Evolutionary conservation across 2,797 vertebrate species (phyloP).

Genomic region (Poecilia velifera): DNA sequence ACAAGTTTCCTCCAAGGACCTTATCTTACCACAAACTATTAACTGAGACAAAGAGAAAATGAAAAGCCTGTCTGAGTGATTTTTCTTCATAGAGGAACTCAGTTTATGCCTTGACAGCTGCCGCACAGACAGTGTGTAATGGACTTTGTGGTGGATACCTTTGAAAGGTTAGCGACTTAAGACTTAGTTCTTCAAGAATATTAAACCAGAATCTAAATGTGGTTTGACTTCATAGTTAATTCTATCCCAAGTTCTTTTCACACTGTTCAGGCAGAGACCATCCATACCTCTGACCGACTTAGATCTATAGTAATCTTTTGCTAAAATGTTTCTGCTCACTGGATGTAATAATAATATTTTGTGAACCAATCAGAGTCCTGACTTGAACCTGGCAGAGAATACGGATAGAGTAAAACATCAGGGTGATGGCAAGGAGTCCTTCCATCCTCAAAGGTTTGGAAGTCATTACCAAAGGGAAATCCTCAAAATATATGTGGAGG

Average conservation of each 20-base stretch:
- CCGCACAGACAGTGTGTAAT: neutral
- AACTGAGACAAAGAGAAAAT: slow-evolving; percentile 53
- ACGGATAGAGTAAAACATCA: neutral
- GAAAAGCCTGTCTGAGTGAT: slow-evolving; percentile 39
- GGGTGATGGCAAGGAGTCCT: neutral
- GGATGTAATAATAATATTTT: neutral
- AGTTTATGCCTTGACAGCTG: slow-evolving; percentile 34
- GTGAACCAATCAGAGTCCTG: neutral
- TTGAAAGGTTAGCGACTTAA: slow-evolving; percentile 12
- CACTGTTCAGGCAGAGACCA: neutral
- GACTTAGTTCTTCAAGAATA: neutral
- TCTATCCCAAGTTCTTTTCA: neutral
- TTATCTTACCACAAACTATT: slow-evolving; percentile 59
- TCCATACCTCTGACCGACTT: neutral
- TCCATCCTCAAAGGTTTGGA: neutral
- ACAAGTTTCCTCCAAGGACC: slow-evolving; percentile 53
- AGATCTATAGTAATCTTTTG: neutral
- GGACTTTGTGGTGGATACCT: neutral
- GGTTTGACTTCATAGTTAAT: neutral
- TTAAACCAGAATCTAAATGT: neutral
- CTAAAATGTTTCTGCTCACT: neutral
- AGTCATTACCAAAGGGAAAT: neutral
- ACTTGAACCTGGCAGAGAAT: neutral
- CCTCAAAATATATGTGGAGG: neutral
- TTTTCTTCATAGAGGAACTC: slow-evolving; percentile 34